Conservation (phyloP, 1,140 invertebrate genomes). For the Calephelis virginiensis region DNA sequence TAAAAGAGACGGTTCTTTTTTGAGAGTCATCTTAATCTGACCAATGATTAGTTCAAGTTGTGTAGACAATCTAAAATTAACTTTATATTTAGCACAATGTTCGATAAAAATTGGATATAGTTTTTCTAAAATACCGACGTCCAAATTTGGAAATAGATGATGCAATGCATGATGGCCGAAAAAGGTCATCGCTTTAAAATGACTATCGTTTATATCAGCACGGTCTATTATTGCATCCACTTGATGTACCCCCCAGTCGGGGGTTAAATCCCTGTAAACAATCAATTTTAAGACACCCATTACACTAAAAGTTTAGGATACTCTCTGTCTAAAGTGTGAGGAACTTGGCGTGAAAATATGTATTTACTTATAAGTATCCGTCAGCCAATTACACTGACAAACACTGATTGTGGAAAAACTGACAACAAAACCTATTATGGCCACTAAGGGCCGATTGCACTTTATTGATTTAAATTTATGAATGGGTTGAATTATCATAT, state of each 20-base stretch:
- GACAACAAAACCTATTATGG: too few species aligned
- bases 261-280: constrained; percentile 54
- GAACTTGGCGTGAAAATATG: too few species aligned
- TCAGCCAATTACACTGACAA: too few species aligned
- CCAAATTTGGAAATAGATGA: constrained; percentile 90
- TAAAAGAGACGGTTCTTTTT: not conserved
- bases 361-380: too few species aligned
- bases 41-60: constrained; percentile 82
- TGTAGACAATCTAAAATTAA: constrained; percentile 77
- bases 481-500: too few species aligned
- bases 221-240: constrained; percentile 86
- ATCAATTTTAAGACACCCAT: too few species aligned
- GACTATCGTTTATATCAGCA: constrained; percentile 81
- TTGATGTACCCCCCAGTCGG: constrained; percentile 89
- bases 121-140: constrained; percentile 84
- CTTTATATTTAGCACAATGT: constrained; percentile 84
- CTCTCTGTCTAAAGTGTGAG: too few species aligned
- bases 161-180: constrained; percentile 89
- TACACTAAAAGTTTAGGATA: too few species aligned
- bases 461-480: too few species aligned
- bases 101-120: constrained; percentile 82
- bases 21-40: constrained; percentile 80
- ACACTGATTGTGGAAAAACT: too few species aligned
- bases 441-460: too few species aligned
- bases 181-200: constrained; percentile 84